phyloP scores from a whole-genome alignment of 2,113 vertebrate genomes.

The Argyrosomus japonicus region DNA sequence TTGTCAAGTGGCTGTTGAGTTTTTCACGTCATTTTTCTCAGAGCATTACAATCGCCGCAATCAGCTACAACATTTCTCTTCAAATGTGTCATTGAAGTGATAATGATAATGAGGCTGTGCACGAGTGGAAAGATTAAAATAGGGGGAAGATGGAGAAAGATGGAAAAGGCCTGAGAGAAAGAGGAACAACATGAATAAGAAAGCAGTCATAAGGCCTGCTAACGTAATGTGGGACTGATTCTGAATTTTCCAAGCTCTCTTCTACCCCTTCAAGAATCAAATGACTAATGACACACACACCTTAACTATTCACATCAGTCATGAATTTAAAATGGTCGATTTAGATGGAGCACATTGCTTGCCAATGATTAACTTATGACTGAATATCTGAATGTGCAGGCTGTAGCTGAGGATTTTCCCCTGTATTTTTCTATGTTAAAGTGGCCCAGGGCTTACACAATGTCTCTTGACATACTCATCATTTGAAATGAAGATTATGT shows the following conservation, averaged over 20 bases:
- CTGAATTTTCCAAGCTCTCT: constrained; percentile 9
- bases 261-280: constrained; percentile 15
- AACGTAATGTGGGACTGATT: background rate
- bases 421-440: constrained; percentile 7
- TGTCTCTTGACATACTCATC: constrained; percentile 22
- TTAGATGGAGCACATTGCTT: constrained; percentile 7
- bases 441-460: constrained; percentile 15
- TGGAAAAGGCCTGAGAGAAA: background rate
- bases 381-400: constrained; percentile 17
- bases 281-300: constrained; percentile 17
- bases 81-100: constrained; percentile 1
- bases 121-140: background rate
- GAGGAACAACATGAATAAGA: background rate
- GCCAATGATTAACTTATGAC: constrained; percentile 26
- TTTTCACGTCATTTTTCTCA: background rate
- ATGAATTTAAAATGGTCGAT: constrained; percentile 41
- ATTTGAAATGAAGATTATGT: constrained; percentile 23
- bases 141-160: background rate
- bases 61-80: background rate
- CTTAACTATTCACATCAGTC: constrained; percentile 26
- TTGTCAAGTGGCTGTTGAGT: background rate
- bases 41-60: background rate
- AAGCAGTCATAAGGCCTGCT: constrained; percentile 10
- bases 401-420: constrained; percentile 9
- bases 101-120: constrained; percentile 10